Evolutionary conservation across 1,140 invertebrate species (phyloP).

Genomic region (Nasonia giraulti): DNA sequence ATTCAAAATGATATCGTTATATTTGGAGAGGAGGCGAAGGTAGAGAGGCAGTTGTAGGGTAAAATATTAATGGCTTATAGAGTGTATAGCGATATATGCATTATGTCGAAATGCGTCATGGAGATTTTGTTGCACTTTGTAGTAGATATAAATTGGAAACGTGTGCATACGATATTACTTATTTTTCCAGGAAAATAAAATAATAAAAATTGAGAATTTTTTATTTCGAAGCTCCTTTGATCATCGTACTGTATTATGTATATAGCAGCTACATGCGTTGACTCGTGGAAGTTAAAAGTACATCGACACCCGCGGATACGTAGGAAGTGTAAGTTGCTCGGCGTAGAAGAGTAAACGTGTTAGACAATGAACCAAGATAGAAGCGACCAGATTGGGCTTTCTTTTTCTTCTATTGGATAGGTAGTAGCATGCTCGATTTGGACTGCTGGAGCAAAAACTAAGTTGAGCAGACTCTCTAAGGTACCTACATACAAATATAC

Average conservation of each 20-base stretch:
- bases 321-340: not conserved
- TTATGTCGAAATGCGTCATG: not conserved
- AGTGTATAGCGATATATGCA: not conserved
- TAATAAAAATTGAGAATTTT: too few species aligned
- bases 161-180: too few species aligned
- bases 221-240: too few species aligned
- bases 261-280: not conserved
- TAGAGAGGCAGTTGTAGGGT: not conserved
- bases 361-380: not conserved
- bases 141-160: too few species aligned
- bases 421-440: not conserved
- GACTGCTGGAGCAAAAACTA: not conserved
- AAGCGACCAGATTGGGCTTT: not conserved
- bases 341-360: not conserved
- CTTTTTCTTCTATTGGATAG: not conserved
- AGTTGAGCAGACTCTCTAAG: not conserved
- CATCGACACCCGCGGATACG: not conserved
- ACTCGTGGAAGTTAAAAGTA: not conserved
- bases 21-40: not conserved
- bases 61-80: constrained; percentile 1
- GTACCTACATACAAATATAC: not conserved
- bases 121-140: not conserved
- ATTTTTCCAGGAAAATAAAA: too few species aligned
- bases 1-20: not conserved
- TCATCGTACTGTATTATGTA: too few species aligned